Conservation (phyloP, 1,140 invertebrate genomes). For the Hydropsyche tenuis region DNA sequence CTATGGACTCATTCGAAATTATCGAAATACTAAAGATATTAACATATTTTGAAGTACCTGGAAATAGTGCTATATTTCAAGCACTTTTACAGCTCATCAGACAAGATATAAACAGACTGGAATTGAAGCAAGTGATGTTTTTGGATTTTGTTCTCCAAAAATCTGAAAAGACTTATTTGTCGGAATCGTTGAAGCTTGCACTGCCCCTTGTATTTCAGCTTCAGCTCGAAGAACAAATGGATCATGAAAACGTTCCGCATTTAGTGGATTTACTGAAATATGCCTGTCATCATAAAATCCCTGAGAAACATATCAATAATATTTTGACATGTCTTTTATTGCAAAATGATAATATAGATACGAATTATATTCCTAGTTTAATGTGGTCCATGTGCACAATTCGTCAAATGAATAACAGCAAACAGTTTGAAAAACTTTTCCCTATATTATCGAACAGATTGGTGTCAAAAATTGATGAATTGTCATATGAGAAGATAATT, state of each 20-base stretch:
- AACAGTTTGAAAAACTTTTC: constrained; percentile 51
- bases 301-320: constrained; percentile 59
- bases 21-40: constrained; percentile 66
- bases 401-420: constrained; percentile 34
- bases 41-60: constrained; percentile 63
- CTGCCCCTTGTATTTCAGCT: constrained; percentile 69
- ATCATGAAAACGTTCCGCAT: constrained; percentile 60
- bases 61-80: constrained; percentile 65
- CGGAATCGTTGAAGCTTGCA: constrained; percentile 66
- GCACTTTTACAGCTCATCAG: constrained; percentile 67
- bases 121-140: constrained; percentile 67
- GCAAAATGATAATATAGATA: constrained; percentile 57
- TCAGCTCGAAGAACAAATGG: constrained; percentile 63
- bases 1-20: constrained; percentile 61
- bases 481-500: constrained; percentile 50
- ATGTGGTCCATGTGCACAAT: constrained; percentile 36
- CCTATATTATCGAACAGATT: constrained; percentile 59
- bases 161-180: constrained; percentile 61
- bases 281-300: constrained; percentile 59
- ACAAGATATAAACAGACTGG: constrained; percentile 66
- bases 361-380: constrained; percentile 55
- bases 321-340: constrained; percentile 59
- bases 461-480: constrained; percentile 55
- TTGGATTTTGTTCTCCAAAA: constrained; percentile 64
- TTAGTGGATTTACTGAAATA: constrained; percentile 63